Conservation (phyloP, 2,797 vertebrate genomes). For the Leucoraja ocellata region DNA sequence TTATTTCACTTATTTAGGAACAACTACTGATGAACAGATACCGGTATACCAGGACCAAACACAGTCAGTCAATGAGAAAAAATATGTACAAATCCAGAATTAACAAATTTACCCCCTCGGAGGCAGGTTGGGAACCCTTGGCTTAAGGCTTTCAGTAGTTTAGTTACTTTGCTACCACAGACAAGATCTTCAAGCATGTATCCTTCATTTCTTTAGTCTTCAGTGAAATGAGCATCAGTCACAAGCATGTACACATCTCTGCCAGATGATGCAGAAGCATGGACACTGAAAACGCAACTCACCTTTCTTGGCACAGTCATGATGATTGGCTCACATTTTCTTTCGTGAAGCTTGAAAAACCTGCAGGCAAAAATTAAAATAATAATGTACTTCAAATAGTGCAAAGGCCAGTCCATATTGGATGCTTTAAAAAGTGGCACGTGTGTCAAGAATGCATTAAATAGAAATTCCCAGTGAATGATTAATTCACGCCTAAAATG, state of each 20-base stretch:
- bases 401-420: too few species aligned
- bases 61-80: too few species aligned
- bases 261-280: not conserved
- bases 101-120: too few species aligned
- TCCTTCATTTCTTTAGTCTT: not conserved
- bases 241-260: not conserved
- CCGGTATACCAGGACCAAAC: too few species aligned
- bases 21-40: too few species aligned
- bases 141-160: not conserved
- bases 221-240: not conserved
- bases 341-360: slow-evolving; percentile 94
- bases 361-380: slow-evolving; percentile 50
- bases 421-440: too few species aligned
- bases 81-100: too few species aligned
- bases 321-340: slow-evolving; percentile 93
- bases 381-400: not conserved
- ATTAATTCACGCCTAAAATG: too few species aligned
- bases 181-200: not conserved
- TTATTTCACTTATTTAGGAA: too few species aligned
- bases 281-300: slow-evolving; percentile 45
- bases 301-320: slow-evolving; percentile 98
- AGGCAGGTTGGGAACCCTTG: too few species aligned
- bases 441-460: too few species aligned
- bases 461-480: too few species aligned
- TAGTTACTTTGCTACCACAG: not conserved